Evolutionary conservation across 2,113 vertebrate species (phyloP).

Genomic region (Terrapene triunguis): DNA sequence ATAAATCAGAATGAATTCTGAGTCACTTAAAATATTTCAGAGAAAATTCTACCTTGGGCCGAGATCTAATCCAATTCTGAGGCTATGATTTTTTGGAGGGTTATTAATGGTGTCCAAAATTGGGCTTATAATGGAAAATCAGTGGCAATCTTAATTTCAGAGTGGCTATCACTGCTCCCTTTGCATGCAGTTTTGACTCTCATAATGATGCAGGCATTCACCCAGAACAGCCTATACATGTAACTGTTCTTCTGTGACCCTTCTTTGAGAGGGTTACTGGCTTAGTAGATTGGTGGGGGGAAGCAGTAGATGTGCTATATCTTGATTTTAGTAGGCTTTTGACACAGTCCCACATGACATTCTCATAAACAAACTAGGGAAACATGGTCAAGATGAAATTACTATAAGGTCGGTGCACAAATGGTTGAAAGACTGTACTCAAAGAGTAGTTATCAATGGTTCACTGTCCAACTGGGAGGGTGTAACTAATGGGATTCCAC

Average conservation of each 20-base stretch:
- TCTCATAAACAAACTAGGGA: neutral
- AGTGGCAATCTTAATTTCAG: neutral
- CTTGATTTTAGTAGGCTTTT: neutral
- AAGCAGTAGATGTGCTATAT: neutral
- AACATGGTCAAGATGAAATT: neutral
- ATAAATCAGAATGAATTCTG: neutral
- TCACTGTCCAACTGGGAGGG: neutral
- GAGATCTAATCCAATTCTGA: neutral
- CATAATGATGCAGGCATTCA: neutral
- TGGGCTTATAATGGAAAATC: neutral
- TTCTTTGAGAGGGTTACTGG: neutral
- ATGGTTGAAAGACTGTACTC: neutral
- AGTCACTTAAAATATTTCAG: neutral
- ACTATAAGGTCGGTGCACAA: neutral
- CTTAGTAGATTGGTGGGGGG: neutral
- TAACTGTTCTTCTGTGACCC: neutral
- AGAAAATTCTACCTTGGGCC: neutral
- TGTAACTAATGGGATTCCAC: neutral
- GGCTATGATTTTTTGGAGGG: neutral
- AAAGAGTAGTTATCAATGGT: neutral
- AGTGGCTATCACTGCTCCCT: neutral
- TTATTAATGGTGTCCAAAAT: neutral
- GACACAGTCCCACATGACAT: neutral
- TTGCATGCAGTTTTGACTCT: neutral
- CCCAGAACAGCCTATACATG: neutral